Conservation (phyloP, 2,888 invertebrate species). For the Thalpophila matura region DNA sequence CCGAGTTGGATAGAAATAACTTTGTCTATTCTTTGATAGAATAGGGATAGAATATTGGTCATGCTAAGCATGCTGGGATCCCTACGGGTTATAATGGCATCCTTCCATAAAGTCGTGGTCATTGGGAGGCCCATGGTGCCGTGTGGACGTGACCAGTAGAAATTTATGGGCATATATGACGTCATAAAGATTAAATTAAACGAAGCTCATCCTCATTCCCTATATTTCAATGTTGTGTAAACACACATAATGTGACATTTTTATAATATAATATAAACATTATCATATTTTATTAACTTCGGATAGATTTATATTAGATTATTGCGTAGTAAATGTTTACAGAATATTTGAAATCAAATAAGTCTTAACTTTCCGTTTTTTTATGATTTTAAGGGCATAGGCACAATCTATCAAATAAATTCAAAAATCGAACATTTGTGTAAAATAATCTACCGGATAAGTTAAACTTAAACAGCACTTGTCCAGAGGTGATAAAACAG, state of each 20-base stretch:
- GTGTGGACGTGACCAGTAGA: no score
- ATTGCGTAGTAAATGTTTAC: slow-evolving; percentile 23
- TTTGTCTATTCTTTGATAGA: no score
- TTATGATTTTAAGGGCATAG: not conserved
- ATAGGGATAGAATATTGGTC: no score
- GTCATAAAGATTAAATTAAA: slow-evolving; percentile 26
- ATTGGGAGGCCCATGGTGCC: not conserved
- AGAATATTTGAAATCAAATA: slow-evolving; percentile 18
- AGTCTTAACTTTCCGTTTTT: slow-evolving; percentile 16
- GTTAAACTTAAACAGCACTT: no score
- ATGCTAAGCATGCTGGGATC: no score
- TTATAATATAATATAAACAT: slow-evolving; percentile 29
- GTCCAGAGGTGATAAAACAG: no score
- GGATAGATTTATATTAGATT: slow-evolving; percentile 35
- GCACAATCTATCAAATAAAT: no score
- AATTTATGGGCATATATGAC: no score
- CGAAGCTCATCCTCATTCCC: not conserved
- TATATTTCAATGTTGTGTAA: slow-evolving; percentile 32
- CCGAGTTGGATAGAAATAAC: no score
- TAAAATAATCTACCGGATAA: no score
- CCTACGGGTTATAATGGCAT: no score
- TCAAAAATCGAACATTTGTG: not conserved
- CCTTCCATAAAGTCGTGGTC: no score
- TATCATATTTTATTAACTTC: slow-evolving; percentile 36
- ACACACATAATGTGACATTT: slow-evolving; percentile 45